These are phyloP conservation scores for Enoplosus armatus DNA, from an alignment of 2,797 vertebrate genomes.

Conservation along the genomic window DNA sequence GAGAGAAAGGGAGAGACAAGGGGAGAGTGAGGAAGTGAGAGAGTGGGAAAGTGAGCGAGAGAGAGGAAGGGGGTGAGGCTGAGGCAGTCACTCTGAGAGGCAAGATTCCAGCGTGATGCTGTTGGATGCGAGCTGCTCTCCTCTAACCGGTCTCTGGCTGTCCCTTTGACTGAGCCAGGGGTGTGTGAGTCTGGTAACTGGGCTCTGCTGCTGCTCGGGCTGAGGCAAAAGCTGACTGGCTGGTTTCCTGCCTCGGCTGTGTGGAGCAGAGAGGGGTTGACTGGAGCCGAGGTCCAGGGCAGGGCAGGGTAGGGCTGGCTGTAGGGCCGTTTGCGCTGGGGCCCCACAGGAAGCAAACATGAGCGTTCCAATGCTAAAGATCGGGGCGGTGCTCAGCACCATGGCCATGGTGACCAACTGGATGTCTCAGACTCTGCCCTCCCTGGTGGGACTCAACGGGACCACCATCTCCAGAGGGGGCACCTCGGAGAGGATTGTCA, in stretches of 20 bases:
- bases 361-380: slow-evolving; percentile 95
- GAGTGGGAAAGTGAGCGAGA: slow-evolving; percentile 42
- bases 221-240: slow-evolving; percentile 59
- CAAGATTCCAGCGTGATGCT: slow-evolving; percentile 81
- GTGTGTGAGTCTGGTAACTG: slow-evolving; percentile 48
- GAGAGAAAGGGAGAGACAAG: slow-evolving; percentile 41
- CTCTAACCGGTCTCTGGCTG: slow-evolving; percentile 65
- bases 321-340: slow-evolving; percentile 54
- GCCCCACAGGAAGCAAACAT: slow-evolving; percentile 84
- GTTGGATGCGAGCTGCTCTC: slow-evolving; percentile 80
- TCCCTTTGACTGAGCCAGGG: slow-evolving; percentile 58
- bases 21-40: slow-evolving; percentile 44
- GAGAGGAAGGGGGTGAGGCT: slow-evolving; percentile 65
- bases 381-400: slow-evolving; percentile 96
- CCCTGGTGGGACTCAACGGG: slow-evolving; percentile 93
- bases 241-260: slow-evolving; percentile 48
- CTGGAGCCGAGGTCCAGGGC: slow-evolving; percentile 68
- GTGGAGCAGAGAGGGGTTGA: slow-evolving; percentile 65
- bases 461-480: slow-evolving; percentile 90
- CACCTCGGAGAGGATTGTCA: slow-evolving; percentile 94
- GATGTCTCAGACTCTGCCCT: slow-evolving; percentile 97
- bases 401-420: slow-evolving; percentile 99
- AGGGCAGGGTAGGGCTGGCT: slow-evolving; percentile 65
- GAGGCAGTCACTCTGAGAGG: slow-evolving; percentile 79
- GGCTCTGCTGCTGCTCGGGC: slow-evolving; percentile 53